Evolutionary conservation across 2,797 vertebrate genomes (phyloP), one percentile per base, ranked within the genome.

Genomic region (Alectoris magna): DNA sequence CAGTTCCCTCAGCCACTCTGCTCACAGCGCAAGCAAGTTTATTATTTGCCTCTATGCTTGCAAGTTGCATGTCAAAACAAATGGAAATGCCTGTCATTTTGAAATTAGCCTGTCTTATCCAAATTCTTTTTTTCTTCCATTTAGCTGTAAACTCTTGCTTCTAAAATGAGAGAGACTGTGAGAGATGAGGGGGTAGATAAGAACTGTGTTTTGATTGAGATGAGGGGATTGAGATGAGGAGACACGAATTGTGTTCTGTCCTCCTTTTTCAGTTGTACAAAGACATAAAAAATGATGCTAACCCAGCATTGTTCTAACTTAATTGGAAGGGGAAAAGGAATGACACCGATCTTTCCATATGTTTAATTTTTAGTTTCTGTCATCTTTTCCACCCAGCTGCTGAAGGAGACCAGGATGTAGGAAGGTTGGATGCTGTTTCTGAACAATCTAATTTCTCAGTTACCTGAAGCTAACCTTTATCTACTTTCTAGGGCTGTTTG

Each of bases 291-390:
- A 84, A 36, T 84, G n/a, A 60, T 91, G 44, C 49, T 85, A 56
- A 87, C 24, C 70, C 78, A 73, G 67, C 59, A 72, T 87, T 90
- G 90, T 94, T 94, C 78, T 90, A 11, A 51, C 34, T 71, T 69
- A 55, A 62, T 89, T 86, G 84, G 76, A 94, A 95, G 31, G 24
- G 60, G 53, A 59, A 92, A 26, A 84, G 27, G 76, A 79, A 60
- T 91, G 87, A 70, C 85, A 88, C 68, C 73, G 62, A 59, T 76
- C 38, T 93, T 93, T 90, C 94, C 74, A 44, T 79, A n/a, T 41
- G 48, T 94, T 92, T 62, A 0, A 23, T 84, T 88, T 94, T 76
- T 76, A 31, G 43, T 76, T 92, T 74, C 56, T 21, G 43, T 84
- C 56, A 27, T 69, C 73, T 82, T 84, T 71, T 78, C 64, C 74